Percentiles rank a stretch among this genome's conserved stretches.
These are phyloP conservation scores for Pseudotriccus pelzelni DNA, from an alignment of 2,797 vertebrate genomes.

Conservation along the genomic window DNA sequence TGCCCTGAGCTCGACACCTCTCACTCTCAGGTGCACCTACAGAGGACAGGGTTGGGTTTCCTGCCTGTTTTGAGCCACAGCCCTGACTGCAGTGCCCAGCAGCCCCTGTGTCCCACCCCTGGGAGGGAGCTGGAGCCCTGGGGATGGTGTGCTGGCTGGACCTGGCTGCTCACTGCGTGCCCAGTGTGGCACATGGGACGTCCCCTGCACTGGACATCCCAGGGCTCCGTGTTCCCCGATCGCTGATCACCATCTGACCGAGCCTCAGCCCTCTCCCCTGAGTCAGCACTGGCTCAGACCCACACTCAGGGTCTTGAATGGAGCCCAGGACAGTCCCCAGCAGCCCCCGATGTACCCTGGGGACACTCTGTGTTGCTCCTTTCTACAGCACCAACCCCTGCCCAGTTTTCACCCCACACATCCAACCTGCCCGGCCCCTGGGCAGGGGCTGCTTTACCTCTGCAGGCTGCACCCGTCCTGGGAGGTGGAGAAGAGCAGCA, in stretches of 20 bases:
- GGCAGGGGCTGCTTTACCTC: constrained; percentile 71
- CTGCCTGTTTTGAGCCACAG: neutral
- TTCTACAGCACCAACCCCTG: neutral
- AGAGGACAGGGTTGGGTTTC: neutral
- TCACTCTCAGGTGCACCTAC: neutral
- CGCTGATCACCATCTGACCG: neutral
- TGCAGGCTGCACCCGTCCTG: constrained; percentile 81
- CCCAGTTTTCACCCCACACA: rapidly evolving
- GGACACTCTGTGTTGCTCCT: neutral
- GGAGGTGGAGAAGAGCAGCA: constrained; percentile 79
- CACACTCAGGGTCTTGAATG: rapidly evolving
- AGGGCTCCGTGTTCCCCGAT: neutral
- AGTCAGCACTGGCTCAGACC: neutral
- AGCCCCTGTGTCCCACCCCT: neutral
- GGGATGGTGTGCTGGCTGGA: neutral
- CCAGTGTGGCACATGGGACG: neutral
- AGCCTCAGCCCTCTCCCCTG: neutral
- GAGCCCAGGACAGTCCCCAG: neutral
- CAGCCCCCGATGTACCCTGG: neutral
- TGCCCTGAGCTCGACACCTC: neutral
- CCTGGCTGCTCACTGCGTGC: neutral
- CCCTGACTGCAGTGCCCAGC: neutral
- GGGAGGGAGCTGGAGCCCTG: neutral
- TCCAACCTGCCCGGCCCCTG: rapidly evolving
- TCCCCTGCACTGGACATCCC: neutral